Percentiles rank a stretch among this genome's conserved stretches.
phyloP scores from a whole-genome alignment of 2,797 vertebrate species.

The Pampus argenteus region DNA sequence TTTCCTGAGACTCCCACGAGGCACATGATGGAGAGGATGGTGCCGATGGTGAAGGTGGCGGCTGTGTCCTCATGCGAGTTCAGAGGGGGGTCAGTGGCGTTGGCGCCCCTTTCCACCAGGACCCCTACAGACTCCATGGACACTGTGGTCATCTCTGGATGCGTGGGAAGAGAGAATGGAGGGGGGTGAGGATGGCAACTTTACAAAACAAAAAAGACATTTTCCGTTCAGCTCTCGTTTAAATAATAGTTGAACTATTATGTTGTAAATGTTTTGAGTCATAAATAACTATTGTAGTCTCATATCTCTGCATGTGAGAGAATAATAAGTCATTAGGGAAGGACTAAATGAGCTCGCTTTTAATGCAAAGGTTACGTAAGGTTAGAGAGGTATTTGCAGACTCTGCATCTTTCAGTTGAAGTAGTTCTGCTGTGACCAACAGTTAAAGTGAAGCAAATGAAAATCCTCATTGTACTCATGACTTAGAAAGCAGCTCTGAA shows the following conservation, averaged over 20 bases:
- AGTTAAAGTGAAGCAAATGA: not conserved
- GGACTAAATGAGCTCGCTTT: constrained; percentile 3
- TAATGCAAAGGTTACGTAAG: constrained; percentile 26
- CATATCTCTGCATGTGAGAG: constrained; percentile 10
- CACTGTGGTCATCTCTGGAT: constrained; percentile 78
- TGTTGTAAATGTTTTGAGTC: too few species aligned
- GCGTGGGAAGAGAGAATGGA: constrained; percentile 13
- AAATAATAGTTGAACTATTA: not conserved
- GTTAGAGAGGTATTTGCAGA: not conserved
- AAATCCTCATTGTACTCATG: not conserved
- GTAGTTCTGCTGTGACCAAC: not conserved
- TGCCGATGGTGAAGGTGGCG: constrained; percentile 88
- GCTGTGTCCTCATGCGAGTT: constrained; percentile 84
- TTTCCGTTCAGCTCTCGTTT: not conserved
- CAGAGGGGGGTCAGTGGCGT: constrained; percentile 68
- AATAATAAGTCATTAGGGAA: not conserved
- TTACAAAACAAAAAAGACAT: not conserved
- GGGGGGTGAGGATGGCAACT: not conserved
- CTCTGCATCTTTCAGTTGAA: not conserved
- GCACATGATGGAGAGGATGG: constrained; percentile 92
- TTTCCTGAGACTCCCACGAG: constrained; percentile 91
- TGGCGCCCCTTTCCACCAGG: constrained; percentile 78
- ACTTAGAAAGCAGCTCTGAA: not conserved
- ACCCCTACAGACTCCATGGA: constrained; percentile 77
- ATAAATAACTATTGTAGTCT: not conserved